These are phyloP conservation scores for Geotrypetes seraphini DNA, from an alignment of 2,797 vertebrate species.

Conservation along the genomic window DNA sequence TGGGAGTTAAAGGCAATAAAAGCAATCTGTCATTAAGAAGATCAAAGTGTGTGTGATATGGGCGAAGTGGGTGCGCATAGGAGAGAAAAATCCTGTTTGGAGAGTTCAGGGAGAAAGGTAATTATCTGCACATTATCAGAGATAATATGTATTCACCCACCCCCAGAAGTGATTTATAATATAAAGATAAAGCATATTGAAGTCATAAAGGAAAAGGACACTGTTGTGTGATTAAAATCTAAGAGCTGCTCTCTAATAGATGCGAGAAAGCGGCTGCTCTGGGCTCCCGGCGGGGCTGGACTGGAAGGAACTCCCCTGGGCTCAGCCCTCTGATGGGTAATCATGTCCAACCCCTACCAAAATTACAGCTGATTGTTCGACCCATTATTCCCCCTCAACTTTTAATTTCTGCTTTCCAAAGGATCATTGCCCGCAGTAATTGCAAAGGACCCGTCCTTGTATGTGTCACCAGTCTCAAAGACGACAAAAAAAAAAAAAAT, in stretches of 20 bases:
- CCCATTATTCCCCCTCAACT: slow-evolving; percentile 87
- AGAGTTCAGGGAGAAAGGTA: slow-evolving; percentile 36
- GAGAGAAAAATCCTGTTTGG: no score
- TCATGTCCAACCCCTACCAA: slow-evolving; percentile 65
- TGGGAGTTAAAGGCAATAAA: no score
- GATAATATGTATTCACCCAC: slow-evolving; percentile 34
- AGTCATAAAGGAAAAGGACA: slow-evolving; percentile 50
- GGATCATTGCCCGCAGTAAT: slow-evolving; percentile 93
- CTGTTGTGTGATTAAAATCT: slow-evolving; percentile 58
- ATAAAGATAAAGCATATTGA: slow-evolving; percentile 58
- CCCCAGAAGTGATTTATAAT: slow-evolving; percentile 56
- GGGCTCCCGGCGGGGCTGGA: not conserved
- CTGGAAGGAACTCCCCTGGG: slow-evolving; percentile 34
- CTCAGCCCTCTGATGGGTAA: slow-evolving; percentile 66
- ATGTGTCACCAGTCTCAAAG: slow-evolving; percentile 55
- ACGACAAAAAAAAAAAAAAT: slow-evolving; percentile 40
- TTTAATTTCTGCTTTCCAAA: slow-evolving; percentile 89
- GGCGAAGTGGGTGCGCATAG: no score
- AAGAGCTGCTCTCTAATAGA: slow-evolving; percentile 42
- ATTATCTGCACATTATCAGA: slow-evolving; percentile 37
- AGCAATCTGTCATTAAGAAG: no score
- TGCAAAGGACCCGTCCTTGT: slow-evolving; percentile 85
- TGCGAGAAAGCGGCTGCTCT: slow-evolving; percentile 11
- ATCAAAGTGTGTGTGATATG: no score
- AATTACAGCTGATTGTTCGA: slow-evolving; percentile 79